Base-by-base conservation (phyloP, 30 jellyfish, hydroid and myxozoan genomes). In the Hydractinia echinata region DNA sequence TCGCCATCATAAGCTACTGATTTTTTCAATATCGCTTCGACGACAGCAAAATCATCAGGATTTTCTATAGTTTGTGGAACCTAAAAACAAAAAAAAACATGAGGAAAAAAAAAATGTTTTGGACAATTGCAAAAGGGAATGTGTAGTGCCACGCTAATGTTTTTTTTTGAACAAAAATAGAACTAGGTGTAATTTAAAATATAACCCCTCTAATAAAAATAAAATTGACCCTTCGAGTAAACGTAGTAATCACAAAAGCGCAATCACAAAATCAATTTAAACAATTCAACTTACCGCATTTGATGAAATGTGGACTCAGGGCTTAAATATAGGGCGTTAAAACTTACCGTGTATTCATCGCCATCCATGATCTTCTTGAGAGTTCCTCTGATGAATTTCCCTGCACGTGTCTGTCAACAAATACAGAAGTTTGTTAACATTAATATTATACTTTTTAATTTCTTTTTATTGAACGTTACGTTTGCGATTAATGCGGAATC, bases 21-120 rank as follows among this genome's bases (percentile, higher is more conserved):
- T 30, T 30, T 30, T 30, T 30, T 30, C 14, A 74, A 74, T 18
- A 74, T 74, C n/a, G 50, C 13, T 48, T 18, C 83, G 13, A 74
- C 76, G 7, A 48, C 76, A 67, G 77, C 77, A 51, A 90, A 90
- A 67, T 91, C 98, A 15, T 83, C 95, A 8, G 94, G 92, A 76
- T 91, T 86, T 73, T 91, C 98, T 5, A 86, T 91, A 8, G 98
- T 91, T 79, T 86, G 96, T 13, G 96, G 96, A 76, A 83, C 84
- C 98, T 91, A 60, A 4, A 82, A 72, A 76, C 13, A 66, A 4
- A 72, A 64, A 66, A 54, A 55, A 10, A 20, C 66, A 0, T 16
- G 54, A 16, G 8, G 51, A 13, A 30, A 30, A 30, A 30, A 1
- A 0, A 0, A 0, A 4, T 8, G 2, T 4, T 5, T 55, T 64